Conservation (phyloP, 1,140 invertebrate species). For the Magallana ariakensis region DNA sequence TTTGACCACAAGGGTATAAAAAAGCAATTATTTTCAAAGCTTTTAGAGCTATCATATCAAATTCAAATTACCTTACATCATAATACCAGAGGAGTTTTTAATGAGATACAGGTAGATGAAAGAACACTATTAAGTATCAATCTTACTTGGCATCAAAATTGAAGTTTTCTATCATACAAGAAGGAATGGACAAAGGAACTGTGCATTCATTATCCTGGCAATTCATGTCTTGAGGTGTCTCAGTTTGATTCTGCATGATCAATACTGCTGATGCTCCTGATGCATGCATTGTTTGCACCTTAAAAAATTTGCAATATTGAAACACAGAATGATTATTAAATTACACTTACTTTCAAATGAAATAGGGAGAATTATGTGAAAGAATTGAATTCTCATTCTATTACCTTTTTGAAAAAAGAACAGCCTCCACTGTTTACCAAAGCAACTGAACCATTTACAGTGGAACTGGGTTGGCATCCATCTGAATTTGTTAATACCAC, state of each 20-base stretch:
- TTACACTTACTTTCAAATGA: not conserved
- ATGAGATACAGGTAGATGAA: too few species aligned
- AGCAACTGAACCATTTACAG: conserved; percentile 61
- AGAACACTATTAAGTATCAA: not conserved
- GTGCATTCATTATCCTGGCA: conserved; percentile 8
- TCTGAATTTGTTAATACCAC: conserved; percentile 46
- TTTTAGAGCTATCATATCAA: too few species aligned
- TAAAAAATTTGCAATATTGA: not conserved
- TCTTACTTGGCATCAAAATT: not conserved
- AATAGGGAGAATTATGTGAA: not conserved
- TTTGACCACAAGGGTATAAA: not conserved
- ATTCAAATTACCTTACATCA: too few species aligned
- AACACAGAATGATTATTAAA: not conserved
- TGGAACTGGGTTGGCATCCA: conserved; percentile 52
- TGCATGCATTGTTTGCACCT: not conserved
- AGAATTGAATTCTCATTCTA: not conserved
- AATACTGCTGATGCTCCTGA: not conserved
- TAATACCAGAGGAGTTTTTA: too few species aligned
- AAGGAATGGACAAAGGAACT: not conserved
- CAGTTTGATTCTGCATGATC: conserved; percentile 18
- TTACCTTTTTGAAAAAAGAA: conserved; percentile 65
- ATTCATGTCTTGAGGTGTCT: not conserved
- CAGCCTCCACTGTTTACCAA: conserved; percentile 59
- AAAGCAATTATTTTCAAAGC: too few species aligned
- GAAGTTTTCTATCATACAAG: conserved; percentile 25